These are phyloP conservation scores for Blera fallax DNA, from an alignment of 2,888 invertebrate genomes.

Conservation along the genomic window DNA sequence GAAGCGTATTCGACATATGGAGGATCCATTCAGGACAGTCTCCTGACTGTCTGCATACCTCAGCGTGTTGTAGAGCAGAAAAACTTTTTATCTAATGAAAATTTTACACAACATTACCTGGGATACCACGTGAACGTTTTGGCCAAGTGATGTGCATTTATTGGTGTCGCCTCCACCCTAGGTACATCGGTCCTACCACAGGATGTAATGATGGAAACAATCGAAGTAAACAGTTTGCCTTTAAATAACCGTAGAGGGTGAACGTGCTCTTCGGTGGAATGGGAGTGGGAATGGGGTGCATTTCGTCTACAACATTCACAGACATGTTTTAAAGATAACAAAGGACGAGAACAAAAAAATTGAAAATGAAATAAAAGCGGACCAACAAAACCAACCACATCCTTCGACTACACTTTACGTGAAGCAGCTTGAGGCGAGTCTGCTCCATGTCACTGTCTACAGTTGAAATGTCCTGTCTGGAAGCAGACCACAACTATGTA, in stretches of 20 bases:
- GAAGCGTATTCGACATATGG: conserved; percentile 6
- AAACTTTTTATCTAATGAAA: conserved; percentile 57
- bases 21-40: neutral
- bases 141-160: conserved; percentile 45
- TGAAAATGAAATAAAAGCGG: conserved; percentile 14
- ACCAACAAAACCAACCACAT: neutral
- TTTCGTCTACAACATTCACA: neutral
- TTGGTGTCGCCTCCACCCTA: neutral
- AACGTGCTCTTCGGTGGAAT: neutral
- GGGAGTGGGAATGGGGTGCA: conserved; percentile 5
- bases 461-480: conserved; percentile 25
- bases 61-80: neutral
- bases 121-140: conserved; percentile 14
- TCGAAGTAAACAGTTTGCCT: conserved; percentile 27
- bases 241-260: conserved; percentile 8
- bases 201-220: conserved; percentile 24
- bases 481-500: conserved; percentile 46
- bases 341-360: neutral
- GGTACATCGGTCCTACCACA: neutral
- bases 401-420: conserved; percentile 8
- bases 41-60: neutral
- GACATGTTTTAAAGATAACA: conserved; percentile 29
- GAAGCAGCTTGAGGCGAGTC: conserved; percentile 10
- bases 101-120: conserved; percentile 33
- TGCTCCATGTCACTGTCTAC: neutral